These are phyloP conservation scores for Choreutis nemorana DNA, from an alignment of 2,888 invertebrate genomes.

Conservation along the genomic window DNA sequence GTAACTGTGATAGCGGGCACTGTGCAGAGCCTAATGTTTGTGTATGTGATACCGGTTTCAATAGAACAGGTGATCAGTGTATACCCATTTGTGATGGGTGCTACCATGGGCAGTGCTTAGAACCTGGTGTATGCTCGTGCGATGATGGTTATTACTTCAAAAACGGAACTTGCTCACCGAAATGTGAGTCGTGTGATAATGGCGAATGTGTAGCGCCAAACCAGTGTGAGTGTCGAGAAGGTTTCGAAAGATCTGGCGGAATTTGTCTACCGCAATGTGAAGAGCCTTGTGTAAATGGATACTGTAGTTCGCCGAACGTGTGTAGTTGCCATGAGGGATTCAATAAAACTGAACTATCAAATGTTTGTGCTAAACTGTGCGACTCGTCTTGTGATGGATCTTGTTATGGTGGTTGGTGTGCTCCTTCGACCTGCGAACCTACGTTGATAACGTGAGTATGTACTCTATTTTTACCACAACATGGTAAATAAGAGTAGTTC, in stretches of 20 bases:
- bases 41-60: slow-evolving; percentile 5
- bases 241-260: slow-evolving; percentile 37
- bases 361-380: too few species aligned
- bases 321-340: slow-evolving; percentile 52
- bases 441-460: too few species aligned
- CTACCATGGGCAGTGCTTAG: slow-evolving; percentile 11
- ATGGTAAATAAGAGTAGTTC: too few species aligned
- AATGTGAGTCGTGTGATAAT: slow-evolving; percentile 30
- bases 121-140: slow-evolving; percentile 20
- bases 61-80: slow-evolving; percentile 2
- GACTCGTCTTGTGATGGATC: slow-evolving; percentile 12
- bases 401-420: slow-evolving; percentile 12
- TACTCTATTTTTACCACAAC: too few species aligned
- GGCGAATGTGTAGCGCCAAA: slow-evolving; percentile 69
- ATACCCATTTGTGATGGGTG: slow-evolving; percentile 6
- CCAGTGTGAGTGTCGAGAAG: slow-evolving; percentile 63
- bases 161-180: slow-evolving; percentile 10
- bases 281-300: slow-evolving; percentile 24
- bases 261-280: slow-evolving; percentile 23
- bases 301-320: slow-evolving; percentile 33
- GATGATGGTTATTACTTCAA: neutral
- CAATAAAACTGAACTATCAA: slow-evolving; percentile 9
- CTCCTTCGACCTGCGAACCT: slow-evolving; percentile 13
- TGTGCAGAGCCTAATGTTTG: slow-evolving; percentile 13
- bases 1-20: slow-evolving; percentile 11